Evolutionary conservation across 2,797 vertebrate genomes (phyloP).

Genomic region (Vespertilio murinus): DNA sequence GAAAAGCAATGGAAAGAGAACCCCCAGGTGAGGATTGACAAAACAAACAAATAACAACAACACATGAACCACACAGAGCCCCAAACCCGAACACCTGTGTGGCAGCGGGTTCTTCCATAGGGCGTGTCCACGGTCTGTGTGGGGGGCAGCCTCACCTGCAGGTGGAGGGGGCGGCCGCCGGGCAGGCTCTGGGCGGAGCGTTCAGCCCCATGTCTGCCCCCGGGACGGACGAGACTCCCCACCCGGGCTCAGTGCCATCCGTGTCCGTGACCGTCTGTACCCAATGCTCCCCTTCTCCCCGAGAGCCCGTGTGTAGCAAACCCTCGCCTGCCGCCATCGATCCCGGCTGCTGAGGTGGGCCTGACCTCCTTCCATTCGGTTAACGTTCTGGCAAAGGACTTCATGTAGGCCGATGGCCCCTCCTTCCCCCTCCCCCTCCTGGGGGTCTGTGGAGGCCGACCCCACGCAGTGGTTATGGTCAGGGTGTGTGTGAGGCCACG

Average conservation of each 20-base stretch:
- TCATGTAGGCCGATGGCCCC: background rate
- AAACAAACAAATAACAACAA: no score
- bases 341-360: constrained; percentile 68
- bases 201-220: constrained; percentile 64
- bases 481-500: background rate
- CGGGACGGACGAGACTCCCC: constrained; percentile 63
- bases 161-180: constrained; percentile 46
- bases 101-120: rapidly evolving
- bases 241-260: constrained; percentile 73
- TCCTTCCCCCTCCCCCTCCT: rapidly evolving
- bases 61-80: background rate
- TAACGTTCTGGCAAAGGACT: constrained; percentile 75
- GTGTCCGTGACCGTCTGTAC: background rate
- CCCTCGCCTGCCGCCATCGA: constrained; percentile 70
- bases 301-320: background rate
- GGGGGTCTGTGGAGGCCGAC: constrained; percentile 42
- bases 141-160: constrained; percentile 59
- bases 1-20: no score
- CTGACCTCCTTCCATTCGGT: constrained; percentile 66
- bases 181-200: constrained; percentile 56
- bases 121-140: background rate
- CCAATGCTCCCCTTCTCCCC: background rate
- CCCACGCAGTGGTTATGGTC: constrained; percentile 49
- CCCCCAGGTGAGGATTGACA: no score
- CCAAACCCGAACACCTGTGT: rapidly evolving